Evolutionary conservation across 1,140 invertebrate species (phyloP).

Genomic region (Drosophila melanica): DNA sequence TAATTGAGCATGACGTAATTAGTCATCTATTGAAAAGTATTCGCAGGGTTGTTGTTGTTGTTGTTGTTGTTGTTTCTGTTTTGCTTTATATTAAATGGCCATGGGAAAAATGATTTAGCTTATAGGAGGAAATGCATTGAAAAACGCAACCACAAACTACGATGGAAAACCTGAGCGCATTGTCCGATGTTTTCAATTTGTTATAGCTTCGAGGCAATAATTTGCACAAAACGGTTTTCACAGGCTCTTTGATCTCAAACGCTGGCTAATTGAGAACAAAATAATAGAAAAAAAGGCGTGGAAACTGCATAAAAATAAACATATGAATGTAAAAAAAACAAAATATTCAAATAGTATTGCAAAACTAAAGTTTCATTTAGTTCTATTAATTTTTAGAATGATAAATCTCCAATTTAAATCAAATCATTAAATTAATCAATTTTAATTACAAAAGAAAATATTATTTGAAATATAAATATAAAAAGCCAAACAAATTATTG

Average conservation of each 20-base stretch:
- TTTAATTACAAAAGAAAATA: too few relatives aligned
- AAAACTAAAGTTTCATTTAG: too few relatives aligned
- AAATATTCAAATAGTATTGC: too few relatives aligned
- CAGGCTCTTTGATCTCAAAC: slow-evolving; percentile 16
- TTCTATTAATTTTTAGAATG: too few relatives aligned
- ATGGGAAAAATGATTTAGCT: slow-evolving; percentile 50
- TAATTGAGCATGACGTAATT: slow-evolving; percentile 79
- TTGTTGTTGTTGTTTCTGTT: slow-evolving; percentile 43
- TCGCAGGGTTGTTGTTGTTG: slow-evolving; percentile 50
- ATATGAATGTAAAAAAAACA: not conserved
- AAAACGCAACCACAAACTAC: slow-evolving; percentile 48
- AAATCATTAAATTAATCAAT: too few relatives aligned
- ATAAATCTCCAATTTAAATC: too few relatives aligned
- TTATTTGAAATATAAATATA: too few relatives aligned
- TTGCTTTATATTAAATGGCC: slow-evolving; percentile 33
- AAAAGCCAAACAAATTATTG: too few relatives aligned
- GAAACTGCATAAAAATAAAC: not conserved
- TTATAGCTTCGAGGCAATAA: slow-evolving; percentile 6
- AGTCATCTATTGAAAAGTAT: slow-evolving; percentile 67
- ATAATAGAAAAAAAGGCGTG: not conserved
- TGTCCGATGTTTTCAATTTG: slow-evolving; percentile 9
- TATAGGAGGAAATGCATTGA: slow-evolving; percentile 46
- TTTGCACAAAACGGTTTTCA: slow-evolving; percentile 9
- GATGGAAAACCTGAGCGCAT: slow-evolving; percentile 12
- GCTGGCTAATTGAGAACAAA: not conserved